Evolutionary conservation across 1,140 invertebrate species (phyloP).

Genomic region (Drosophila ogumai): DNA sequence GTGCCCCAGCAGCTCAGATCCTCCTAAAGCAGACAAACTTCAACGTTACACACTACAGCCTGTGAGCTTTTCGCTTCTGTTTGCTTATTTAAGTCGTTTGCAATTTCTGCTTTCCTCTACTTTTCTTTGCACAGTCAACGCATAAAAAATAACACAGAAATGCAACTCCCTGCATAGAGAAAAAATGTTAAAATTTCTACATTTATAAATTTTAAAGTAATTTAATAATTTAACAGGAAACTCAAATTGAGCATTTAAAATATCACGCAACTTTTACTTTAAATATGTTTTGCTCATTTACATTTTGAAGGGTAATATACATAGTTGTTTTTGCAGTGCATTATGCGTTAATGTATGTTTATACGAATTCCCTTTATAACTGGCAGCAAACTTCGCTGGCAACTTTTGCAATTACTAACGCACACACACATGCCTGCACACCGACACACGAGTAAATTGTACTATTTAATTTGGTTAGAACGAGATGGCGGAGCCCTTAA

Average conservation of each 20-base stretch:
- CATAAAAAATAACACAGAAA: constrained; percentile 76
- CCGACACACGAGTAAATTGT: constrained; percentile 56
- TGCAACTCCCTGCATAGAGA: constrained; percentile 32
- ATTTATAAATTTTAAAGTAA: too few species aligned
- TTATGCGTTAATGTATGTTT: constrained; percentile 21
- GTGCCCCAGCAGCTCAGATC: too few species aligned
- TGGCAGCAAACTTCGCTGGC: constrained; percentile 43
- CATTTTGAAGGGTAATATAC: too few species aligned
- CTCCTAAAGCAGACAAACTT: too few species aligned
- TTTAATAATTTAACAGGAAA: too few species aligned
- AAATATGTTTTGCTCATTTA: too few species aligned
- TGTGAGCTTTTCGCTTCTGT: constrained; percentile 51
- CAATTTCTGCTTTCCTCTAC: constrained; percentile 71
- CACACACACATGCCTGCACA: constrained; percentile 19
- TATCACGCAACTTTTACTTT: too few species aligned
- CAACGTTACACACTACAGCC: too few species aligned
- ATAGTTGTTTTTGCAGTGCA: neutral
- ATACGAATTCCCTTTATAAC: constrained; percentile 58
- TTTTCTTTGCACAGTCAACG: constrained; percentile 74
- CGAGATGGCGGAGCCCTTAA: constrained; percentile 31
- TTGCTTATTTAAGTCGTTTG: constrained; percentile 82
- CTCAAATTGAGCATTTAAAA: too few species aligned
- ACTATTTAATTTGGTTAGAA: constrained; percentile 46
- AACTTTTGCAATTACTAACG: constrained; percentile 78
- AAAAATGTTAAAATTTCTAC: too few species aligned